Base-by-base conservation (phyloP, 2,888 invertebrate genomes). In the Hemistola chrysoprasaria region DNA sequence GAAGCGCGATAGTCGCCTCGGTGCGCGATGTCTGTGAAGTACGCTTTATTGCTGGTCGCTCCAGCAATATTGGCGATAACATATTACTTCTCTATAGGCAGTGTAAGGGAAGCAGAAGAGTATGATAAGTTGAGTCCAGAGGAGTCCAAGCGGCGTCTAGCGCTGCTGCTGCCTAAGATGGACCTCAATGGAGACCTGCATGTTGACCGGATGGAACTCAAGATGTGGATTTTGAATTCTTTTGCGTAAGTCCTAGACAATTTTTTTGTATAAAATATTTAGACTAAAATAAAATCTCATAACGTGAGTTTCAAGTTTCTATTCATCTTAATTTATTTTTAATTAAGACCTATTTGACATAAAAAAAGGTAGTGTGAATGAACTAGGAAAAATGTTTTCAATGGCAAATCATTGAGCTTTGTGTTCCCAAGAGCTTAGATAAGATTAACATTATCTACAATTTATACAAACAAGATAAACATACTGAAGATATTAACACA, bases 211-310 rank as follows among this genome's bases (percentile, higher is more conserved):
- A 87, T 91, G 36, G 98, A 99, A 78, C 87, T 99, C 6, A 95
- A 94, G 72, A 92, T 94, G 2, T 99, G 98, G 98, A 97, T 99
- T 63, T 82, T 97, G 53, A 92, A 95, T 59, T 98, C 98, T 8
- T 98, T 98, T 83, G 91, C 91, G 94, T 95, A 86, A 80, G 80
- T 71, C 24, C 4, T 25, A 31, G 6, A 10, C 24, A 20, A 22
- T 8, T 4, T 7, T 7, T n/a, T n/a, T n/a, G n/a, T n/a, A n/a
- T n/a, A n/a, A n/a, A n/a, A n/a, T n/a, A n/a, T n/a, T n/a, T n/a
- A n/a, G n/a, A n/a, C n/a, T n/a, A n/a, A n/a, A n/a, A n/a, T n/a
- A n/a, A n/a, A n/a, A n/a, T n/a, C n/a, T n/a, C n/a, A n/a, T n/a
- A n/a, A n/a, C n/a, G n/a, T n/a, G n/a, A n/a, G n/a, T n/a, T n/a